Conservation (phyloP, 2,113 vertebrate genomes). For the Myiozetetes cayanensis region DNA sequence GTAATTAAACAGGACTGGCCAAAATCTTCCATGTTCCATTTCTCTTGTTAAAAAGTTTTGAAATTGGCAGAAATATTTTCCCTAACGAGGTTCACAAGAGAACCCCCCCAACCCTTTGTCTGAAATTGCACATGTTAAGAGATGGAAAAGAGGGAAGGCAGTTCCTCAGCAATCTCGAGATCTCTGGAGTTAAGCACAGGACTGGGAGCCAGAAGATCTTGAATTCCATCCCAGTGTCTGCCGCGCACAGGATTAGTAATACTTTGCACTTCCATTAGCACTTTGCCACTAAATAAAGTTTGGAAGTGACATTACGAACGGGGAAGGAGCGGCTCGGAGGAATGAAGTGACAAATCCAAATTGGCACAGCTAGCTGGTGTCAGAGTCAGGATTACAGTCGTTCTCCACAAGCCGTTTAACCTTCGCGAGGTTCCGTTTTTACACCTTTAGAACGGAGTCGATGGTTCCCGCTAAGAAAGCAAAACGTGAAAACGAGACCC, state of each 20-base stretch:
- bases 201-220: conserved; percentile 64
- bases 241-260: conserved; percentile 66
- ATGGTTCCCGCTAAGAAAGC: conserved; percentile 3
- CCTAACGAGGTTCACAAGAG: background rate
- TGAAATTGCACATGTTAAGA: background rate
- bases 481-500: conserved; percentile 41
- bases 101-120: background rate
- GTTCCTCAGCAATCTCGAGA: conserved; percentile 1
- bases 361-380: conserved; percentile 66
- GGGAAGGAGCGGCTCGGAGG: conserved; percentile 55
- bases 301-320: conserved; percentile 61
- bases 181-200: conserved; percentile 31
- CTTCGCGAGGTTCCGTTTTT: conserved; percentile 46
- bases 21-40: background rate
- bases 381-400: conserved; percentile 67
- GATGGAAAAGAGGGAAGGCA: background rate
- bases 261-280: conserved; percentile 69
- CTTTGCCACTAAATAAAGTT: conserved; percentile 71
- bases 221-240: conserved; percentile 67
- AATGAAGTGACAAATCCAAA: conserved; percentile 68
- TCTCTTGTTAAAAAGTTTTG: background rate
- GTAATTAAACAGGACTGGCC: background rate
- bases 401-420: conserved; percentile 66
- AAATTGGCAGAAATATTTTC: background rate
- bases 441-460: conserved; percentile 54